Evolutionary conservation across 2,113 vertebrate genomes (phyloP), one percentile per base, ranked within the genome.

Genomic region (Gracilinanus agilis): DNA sequence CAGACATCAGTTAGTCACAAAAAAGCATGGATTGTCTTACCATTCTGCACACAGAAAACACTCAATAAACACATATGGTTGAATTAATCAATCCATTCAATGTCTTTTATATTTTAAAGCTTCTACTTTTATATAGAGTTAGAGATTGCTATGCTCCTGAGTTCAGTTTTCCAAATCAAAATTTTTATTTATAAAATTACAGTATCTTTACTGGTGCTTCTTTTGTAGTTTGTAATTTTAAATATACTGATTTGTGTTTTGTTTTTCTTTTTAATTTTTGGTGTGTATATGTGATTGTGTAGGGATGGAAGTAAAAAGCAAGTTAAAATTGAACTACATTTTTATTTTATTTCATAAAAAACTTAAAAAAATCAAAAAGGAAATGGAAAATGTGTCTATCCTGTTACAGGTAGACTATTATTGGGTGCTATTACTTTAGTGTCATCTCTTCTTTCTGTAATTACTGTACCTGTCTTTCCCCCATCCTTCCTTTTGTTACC

Each of bases 391-490:
- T 83, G 19, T 40, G 67, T 23, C n/a, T 40, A 21, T 83, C n/a
- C 61, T 25, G 40, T 40, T 40, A 23, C 6, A 40, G 7, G 67
- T 83, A 40, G 6, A 83, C 16, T 40, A 40, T 83, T 40, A 83
- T 83, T 83, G 67, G 67, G 67, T 75, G 13, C 34, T 75, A 34
- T 40, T 83, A 40, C 19, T 40, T 25, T 54, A 40, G 55, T 93
- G 53, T 1, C 55, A 55, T 93, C 89, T 95, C 90, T 88, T 91
- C 5, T 95, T 90, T 92, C 25, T 90, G 92, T 89, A 53, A 88
- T 92, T 89, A 93, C 29, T 24, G 0, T 83, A n/a, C 23, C 16
- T 93, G 54, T 49, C 16, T 93, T 95, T 88, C 92, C 92, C 44
- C 92, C 91, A 92, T 53, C 0, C 0, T 0, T 53, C 49, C 88